Conservation (phyloP, 2,113 vertebrate species). For the Buteo buteo region DNA sequence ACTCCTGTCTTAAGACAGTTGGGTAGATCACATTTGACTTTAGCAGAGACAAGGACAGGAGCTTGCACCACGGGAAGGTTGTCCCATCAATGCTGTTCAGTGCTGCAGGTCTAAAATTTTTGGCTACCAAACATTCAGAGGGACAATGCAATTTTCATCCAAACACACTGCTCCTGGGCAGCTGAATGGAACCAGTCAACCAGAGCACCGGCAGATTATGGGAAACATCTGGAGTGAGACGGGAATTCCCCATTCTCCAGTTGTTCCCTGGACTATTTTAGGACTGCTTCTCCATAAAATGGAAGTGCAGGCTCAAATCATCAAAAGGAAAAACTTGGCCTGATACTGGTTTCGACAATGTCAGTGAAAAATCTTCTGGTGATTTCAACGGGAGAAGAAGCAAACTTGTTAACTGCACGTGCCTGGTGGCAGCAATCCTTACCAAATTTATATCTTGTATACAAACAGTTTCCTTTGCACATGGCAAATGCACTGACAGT, state of each 20-base stretch:
- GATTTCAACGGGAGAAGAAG: neutral
- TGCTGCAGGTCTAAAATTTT: accelerated
- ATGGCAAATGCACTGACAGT: neutral
- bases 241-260: neutral
- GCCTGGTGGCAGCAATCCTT: neutral
- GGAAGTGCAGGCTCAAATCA: neutral
- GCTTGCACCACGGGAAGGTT: neutral
- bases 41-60: neutral
- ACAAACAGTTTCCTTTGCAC: neutral
- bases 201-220: neutral
- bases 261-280: neutral
- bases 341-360: accelerated
- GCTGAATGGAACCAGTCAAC: neutral
- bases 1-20: neutral
- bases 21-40: neutral
- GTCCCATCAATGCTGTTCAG: neutral
- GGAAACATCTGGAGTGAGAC: neutral
- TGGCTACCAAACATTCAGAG: neutral
- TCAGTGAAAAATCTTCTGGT: neutral
- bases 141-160: neutral
- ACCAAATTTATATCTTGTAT: neutral
- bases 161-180: neutral
- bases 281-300: neutral
- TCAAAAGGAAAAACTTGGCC: neutral
- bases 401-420: accelerated